Conservation (phyloP, 64 coral and sea anemone genomes). For the Hydrozoanthus tunicans region DNA sequence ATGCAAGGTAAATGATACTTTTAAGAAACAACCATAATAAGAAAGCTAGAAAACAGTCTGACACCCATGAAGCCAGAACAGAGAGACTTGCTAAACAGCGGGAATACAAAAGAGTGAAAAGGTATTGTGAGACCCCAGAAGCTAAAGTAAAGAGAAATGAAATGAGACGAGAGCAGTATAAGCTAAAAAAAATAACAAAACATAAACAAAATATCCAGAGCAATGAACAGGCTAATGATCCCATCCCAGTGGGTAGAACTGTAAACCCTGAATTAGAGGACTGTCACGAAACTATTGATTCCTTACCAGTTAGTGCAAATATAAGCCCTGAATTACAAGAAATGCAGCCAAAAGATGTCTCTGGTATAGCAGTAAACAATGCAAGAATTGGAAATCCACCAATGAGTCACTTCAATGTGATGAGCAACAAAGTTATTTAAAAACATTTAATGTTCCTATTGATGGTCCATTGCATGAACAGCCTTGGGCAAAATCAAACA, state of each 20-base stretch:
- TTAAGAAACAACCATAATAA: neutral
- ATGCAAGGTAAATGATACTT: constrained; percentile 27
- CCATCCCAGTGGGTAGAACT: constrained; percentile 44
- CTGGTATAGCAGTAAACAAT: constrained; percentile 3
- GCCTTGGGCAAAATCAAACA: constrained; percentile 55
- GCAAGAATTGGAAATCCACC: too few relatives aligned
- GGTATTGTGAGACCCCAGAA: constrained; percentile 47
- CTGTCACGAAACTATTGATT: constrained; percentile 50
- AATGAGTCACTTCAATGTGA: constrained; percentile 19
- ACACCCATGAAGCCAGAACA: constrained; percentile 40
- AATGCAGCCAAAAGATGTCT: constrained; percentile 23
- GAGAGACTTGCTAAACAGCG: constrained; percentile 48
- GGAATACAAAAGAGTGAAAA: constrained; percentile 40
- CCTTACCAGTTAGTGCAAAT: constrained; percentile 46
- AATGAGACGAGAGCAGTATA: constrained; percentile 55
- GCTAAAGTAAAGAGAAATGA: constrained; percentile 55
- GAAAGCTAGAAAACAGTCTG: constrained; percentile 2
- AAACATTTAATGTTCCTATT: constrained; percentile 28
- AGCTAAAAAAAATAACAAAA: constrained; percentile 46
- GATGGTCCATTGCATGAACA: constrained; percentile 64
- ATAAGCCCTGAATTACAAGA: constrained; percentile 20
- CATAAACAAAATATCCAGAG: constrained; percentile 54
- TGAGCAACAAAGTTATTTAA: constrained; percentile 27
- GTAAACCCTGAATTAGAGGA: constrained; percentile 55
- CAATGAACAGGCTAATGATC: constrained; percentile 47